phyloP scores from a whole-genome alignment of 1,140 invertebrate species.

The Neodiprion pinetum region DNA sequence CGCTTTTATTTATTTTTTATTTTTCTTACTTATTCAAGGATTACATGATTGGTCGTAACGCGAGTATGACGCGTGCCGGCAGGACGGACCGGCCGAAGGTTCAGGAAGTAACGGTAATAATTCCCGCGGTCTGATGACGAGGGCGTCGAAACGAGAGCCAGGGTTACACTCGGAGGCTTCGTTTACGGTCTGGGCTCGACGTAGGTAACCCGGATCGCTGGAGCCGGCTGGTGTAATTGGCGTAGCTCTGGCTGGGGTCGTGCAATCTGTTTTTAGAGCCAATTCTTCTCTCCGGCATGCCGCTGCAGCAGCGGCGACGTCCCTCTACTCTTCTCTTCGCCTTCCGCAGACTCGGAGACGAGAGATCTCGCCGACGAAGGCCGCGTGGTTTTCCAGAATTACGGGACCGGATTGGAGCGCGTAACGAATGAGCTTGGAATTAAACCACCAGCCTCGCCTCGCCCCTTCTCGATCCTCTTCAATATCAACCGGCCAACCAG shows the following conservation, averaged over 20 bases:
- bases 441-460: neutral
- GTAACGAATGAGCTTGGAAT: conserved; percentile 11
- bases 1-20: neutral
- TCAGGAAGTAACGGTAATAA: no score
- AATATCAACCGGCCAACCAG: no score
- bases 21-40: neutral
- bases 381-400: conserved; percentile 9
- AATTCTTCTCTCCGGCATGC: conserved; percentile 2
- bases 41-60: no score
- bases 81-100: no score
- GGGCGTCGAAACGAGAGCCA: neutral
- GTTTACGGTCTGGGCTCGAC: neutral
- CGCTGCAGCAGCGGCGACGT: no score
- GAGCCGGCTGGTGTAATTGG: neutral
- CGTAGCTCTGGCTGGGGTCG: neutral
- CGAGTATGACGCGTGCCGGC: no score
- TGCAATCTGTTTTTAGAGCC: conserved; percentile 14
- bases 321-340: neutral
- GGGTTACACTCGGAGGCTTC: neutral
- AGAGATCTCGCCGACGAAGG: no score
- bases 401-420: neutral
- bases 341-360: neutral
- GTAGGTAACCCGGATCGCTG: neutral
- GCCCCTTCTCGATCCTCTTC: neutral
- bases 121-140: no score